phyloP scores from a whole-genome alignment of 2,113 vertebrate genomes.

The Porphyrio hochstetteri region DNA sequence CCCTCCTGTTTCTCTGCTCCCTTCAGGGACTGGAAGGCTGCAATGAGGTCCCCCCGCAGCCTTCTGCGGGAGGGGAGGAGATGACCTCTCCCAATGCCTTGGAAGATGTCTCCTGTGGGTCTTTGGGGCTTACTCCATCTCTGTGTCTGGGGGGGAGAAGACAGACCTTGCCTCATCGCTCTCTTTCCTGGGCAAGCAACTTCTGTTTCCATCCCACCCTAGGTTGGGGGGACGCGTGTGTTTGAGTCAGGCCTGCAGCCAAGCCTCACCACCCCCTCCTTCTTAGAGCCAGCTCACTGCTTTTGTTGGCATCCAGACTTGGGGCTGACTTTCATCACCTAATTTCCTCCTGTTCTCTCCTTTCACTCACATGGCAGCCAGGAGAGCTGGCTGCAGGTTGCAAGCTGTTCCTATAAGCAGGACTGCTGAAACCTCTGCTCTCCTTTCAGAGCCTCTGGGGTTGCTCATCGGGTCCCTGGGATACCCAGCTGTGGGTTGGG shows the following conservation, averaged over 20 bases:
- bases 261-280: conserved; percentile 28
- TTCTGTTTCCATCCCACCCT: conserved; percentile 6
- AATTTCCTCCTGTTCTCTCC: conserved; percentile 68
- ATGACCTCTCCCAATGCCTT: not conserved
- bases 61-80: no score
- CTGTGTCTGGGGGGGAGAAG: not conserved
- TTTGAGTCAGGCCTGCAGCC: conserved; percentile 41
- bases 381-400: conserved; percentile 60
- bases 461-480: not conserved
- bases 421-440: conserved; percentile 24
- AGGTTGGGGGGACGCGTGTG: not conserved
- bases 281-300: conserved; percentile 52
- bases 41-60: no score
- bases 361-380: conserved; percentile 58
- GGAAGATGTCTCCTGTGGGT: not conserved
- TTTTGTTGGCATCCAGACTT: conserved; percentile 64
- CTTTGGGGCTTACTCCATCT: not conserved
- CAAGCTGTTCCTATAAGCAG: conserved; percentile 34
- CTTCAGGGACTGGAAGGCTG: no score
- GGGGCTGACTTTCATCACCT: conserved; percentile 64
- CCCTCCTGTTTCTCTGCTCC: no score
- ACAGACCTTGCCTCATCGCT: not conserved
- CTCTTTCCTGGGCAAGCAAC: conserved; percentile 26
- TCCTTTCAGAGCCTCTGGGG: not conserved
- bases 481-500: not conserved